phyloP scores from a whole-genome alignment of 1,140 invertebrate species.

The Apis mellifera region Amel_HAv3.1 CM009942.2:10936001-10936500 shows the following conservation, averaged over 20 bases:
- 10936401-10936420: constrained; percentile 62
- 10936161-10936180: constrained; percentile 19
- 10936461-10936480: constrained; percentile 43
- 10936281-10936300: neutral
- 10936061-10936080: constrained; percentile 40
- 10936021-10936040: constrained; percentile 10
- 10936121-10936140: constrained; percentile 13
- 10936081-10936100: constrained; percentile 30
- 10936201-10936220: neutral
- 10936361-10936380: constrained; percentile 45
- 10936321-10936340: neutral
- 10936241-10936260: neutral
- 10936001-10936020: neutral
- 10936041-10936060: constrained; percentile 34
- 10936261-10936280: neutral
- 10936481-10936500: constrained; percentile 1
- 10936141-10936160: constrained; percentile 23
- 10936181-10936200: neutral
- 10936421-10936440: constrained; percentile 51
- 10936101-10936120: neutral
- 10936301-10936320: constrained; percentile 34
- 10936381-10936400: constrained; percentile 60
- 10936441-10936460: constrained; percentile 36
- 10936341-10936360: constrained; percentile 23
- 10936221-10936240: constrained; percentile 3